Percentiles rank a stretch among this genome's conserved stretches.
phyloP scores from a whole-genome alignment of 2,797 vertebrate genomes.

The Threskiornis aethiopicus region DNA sequence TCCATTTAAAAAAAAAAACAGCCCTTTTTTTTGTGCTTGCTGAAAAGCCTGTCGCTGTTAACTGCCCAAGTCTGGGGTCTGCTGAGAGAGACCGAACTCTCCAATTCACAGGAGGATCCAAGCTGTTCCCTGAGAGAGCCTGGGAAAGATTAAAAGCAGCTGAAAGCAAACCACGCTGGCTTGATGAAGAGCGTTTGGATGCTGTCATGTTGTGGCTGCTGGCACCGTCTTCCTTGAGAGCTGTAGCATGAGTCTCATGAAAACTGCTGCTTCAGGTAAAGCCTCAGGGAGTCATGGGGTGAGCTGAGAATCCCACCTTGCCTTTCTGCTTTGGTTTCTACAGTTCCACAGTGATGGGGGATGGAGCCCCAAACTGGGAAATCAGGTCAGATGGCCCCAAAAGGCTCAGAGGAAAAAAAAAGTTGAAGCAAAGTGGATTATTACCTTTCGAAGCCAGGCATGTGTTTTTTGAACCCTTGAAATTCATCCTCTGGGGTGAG shows the following conservation, averaged over 20 bases:
- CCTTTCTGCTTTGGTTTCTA: background rate
- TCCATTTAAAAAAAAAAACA: background rate
- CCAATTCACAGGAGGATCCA: background rate
- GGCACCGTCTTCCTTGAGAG: background rate
- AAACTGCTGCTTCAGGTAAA: background rate
- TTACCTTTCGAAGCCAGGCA: background rate
- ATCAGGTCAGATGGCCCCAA: background rate
- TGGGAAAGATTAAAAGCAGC: conserved; percentile 12
- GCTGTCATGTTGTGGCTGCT: background rate
- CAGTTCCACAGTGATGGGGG: background rate
- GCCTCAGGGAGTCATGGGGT: background rate
- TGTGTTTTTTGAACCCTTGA: background rate
- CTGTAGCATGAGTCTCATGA: background rate
- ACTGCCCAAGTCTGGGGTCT: background rate
- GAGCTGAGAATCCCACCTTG: background rate
- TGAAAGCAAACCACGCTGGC: background rate
- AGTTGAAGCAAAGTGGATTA: background rate
- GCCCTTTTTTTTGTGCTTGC: background rate
- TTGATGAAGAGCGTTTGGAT: background rate
- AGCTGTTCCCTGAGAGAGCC: background rate
- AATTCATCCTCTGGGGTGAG: background rate
- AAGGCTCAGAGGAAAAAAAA: background rate
- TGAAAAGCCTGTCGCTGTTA: background rate
- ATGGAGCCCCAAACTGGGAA: background rate
- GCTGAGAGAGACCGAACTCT: background rate